Percentiles rank a stretch among this genome's conserved stretches.
Evolutionary conservation across 53 echinoderm and acorn worm genomes (phyloP).

Genomic region (Zoroaster sp.): DNA sequence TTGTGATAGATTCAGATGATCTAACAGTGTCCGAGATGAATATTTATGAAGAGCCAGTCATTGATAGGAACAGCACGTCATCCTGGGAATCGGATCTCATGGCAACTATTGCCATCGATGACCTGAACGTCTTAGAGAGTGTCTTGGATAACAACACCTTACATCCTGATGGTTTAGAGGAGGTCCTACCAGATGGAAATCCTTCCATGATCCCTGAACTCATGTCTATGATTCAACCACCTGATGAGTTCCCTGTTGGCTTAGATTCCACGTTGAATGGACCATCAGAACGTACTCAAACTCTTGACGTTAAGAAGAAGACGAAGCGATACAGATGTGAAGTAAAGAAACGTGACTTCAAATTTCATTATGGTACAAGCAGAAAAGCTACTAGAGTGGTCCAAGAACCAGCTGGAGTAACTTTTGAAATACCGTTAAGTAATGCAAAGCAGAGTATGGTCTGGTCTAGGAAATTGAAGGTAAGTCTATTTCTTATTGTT

Average conservation of each 20-base stretch:
- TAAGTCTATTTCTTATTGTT: too few species aligned
- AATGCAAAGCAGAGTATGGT: not conserved
- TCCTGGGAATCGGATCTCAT: conserved; percentile 50
- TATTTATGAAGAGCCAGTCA: not conserved
- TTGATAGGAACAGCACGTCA: conserved; percentile 13
- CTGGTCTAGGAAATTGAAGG: conserved; percentile 51
- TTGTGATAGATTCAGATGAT: not conserved
- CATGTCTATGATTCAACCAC: not conserved
- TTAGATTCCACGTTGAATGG: not conserved
- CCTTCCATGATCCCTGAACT: not conserved
- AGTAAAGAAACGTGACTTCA: too few species aligned
- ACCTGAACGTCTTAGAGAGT: conserved; percentile 15
- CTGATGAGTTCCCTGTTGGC: not conserved
- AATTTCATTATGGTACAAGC: too few species aligned
- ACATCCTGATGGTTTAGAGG: not conserved
- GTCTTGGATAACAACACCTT: not conserved
- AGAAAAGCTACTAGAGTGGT: not conserved
- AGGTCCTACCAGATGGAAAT: not conserved
- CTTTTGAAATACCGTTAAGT: not conserved
- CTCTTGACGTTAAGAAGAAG: not conserved
- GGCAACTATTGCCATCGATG: conserved; percentile 14
- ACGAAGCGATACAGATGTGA: too few species aligned
- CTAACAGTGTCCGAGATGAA: not conserved
- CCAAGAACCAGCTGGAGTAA: not conserved
- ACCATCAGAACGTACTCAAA: not conserved